Base-by-base conservation (phyloP, 2,797 vertebrate species). In the Pangasius macronema region DNA sequence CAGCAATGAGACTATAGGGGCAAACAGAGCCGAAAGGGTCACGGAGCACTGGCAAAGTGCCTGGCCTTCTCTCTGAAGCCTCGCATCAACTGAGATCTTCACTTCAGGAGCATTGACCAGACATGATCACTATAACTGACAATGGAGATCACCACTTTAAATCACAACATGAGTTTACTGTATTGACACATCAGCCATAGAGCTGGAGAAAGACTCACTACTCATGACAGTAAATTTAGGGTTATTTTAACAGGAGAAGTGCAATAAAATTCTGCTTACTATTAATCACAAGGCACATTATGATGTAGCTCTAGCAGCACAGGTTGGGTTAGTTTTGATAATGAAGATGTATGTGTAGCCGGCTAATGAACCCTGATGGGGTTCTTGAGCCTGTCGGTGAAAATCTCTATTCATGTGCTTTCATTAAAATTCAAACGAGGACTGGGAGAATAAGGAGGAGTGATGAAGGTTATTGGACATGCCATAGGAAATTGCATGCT, bases 321-420 rank as follows among this genome's bases (percentile, higher is more conserved):
- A 49, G 67, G 83, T 49, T 51, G 81, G 73, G 20, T 59, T 75
- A 51, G 42, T 84, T 51, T 73, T 59, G 65, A 51, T 83, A 84
- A 88, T 87, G 73, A 90, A 87, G 87, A 87, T 24, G 68, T 63
- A 73, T 81, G 67, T 55, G 57, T 4, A 6, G 67, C 67, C 36
- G 24, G 73, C 67, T 88, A 86, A 89, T 89, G 81, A 86, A 63
- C 85, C 70, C 85, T 84, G 72, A 88, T 72, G 18, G 68, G 86
- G 87, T 14, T 67, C 79, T 84, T 51, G 51, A 59, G 73, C 46
- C 79, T 57, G 59, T 82, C 57, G n/a, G 67, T 42, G 46, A 85
- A 85, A 82, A 82, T 73, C 83, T 75, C 68, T 67, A 88, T 88
- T 83, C 72, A 55, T 42, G 81, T 59, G 82, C 63, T 51, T 80